Evolutionary conservation across 2,888 invertebrate species (phyloP).

Genomic region (Siphonodentalium dalli): DNA sequence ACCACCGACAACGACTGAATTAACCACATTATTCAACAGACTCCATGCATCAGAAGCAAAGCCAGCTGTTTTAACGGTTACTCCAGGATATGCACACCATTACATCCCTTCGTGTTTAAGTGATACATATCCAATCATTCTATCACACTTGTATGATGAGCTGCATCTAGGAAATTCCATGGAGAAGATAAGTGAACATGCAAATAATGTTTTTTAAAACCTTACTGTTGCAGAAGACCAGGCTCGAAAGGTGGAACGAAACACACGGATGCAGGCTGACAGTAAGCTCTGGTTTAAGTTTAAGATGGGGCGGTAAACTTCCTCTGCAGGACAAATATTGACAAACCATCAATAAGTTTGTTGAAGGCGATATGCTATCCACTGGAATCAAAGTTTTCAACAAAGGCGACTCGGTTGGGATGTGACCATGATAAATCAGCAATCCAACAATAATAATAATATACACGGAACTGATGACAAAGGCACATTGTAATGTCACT

Average conservation of each 20-base stretch:
- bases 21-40: too few species aligned
- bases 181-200: too few species aligned
- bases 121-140: too few species aligned
- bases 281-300: conserved; percentile 14
- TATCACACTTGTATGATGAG: too few species aligned
- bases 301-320: conserved; percentile 20
- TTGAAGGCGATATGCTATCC: conserved; percentile 28
- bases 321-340: conserved; percentile 13
- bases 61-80: too few species aligned
- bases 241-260: background rate
- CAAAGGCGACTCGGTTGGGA: conserved; percentile 25
- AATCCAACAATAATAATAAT: background rate
- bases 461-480: conserved; percentile 8
- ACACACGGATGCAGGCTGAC: conserved; percentile 5
- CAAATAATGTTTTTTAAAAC: background rate
- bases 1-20: too few species aligned
- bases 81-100: too few species aligned
- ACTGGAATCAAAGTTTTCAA: conserved; percentile 4
- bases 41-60: too few species aligned
- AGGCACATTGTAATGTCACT: conserved; percentile 11
- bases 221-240: background rate
- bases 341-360: conserved; percentile 9
- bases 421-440: conserved; percentile 18
- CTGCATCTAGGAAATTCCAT: too few species aligned
- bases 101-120: too few species aligned